A percentile compares a stretch with the other conserved stretches of the same genome.
These are phyloP conservation scores for Leucoptera coffeella DNA, from an alignment of 2,888 invertebrate genomes.

Conservation along the genomic window DNA sequence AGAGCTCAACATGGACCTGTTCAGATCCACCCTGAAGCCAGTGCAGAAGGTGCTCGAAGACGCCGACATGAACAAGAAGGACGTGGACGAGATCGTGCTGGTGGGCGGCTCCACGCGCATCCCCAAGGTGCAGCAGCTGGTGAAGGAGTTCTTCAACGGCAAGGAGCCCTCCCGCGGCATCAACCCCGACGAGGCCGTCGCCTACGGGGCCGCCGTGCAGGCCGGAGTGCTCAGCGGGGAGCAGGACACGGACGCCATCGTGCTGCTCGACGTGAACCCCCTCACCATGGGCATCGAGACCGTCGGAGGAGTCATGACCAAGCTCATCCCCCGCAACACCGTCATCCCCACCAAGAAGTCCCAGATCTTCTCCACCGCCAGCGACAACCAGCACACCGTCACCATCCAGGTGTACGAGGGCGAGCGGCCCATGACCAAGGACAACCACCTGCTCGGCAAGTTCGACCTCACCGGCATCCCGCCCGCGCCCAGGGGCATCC, in stretches of 20 bases:
- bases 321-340: conserved; percentile 95
- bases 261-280: conserved; percentile 96
- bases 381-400: conserved; percentile 98
- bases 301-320: conserved; percentile 99
- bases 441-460: conserved; percentile 97
- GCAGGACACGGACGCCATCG: conserved; percentile 94
- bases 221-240: conserved; percentile 97
- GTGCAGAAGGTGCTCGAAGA: conserved; percentile 95
- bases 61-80: conserved; percentile 97
- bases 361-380: conserved; percentile 98
- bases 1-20: conserved; percentile 91
- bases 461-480: conserved; percentile 97
- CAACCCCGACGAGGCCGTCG: conserved; percentile 98
- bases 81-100: conserved; percentile 96
- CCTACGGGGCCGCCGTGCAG: conserved; percentile 97
- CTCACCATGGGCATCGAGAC: conserved; percentile 99
- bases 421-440: conserved; percentile 99
- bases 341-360: conserved; percentile 99
- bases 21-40: conserved; percentile 89
- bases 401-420: conserved; percentile 99
- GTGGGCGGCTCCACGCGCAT: conserved; percentile 99
- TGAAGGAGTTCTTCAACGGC: conserved; percentile 93
- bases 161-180: conserved; percentile 98
- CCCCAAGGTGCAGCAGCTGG: conserved; percentile 92
- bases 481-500: conserved; percentile 88